Evolutionary conservation across 2,113 vertebrate genomes (phyloP).

Genomic region (Syngnathus floridae): DNA sequence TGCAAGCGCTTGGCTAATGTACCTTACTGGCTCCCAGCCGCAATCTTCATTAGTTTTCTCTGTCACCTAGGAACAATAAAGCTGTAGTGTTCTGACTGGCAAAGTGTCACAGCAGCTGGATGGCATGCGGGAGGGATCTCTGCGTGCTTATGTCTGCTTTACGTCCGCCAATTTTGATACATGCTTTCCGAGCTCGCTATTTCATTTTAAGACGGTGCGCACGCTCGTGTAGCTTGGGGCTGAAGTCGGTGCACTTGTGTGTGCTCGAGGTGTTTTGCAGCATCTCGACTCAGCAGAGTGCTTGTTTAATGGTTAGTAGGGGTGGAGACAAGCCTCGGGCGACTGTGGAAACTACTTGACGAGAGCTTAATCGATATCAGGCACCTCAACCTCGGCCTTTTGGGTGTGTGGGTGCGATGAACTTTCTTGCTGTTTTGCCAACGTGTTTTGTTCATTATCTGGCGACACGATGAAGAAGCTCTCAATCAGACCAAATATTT

Average conservation of each 20-base stretch:
- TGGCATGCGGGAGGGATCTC: neutral
- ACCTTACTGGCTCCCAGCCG: constrained; percentile 13
- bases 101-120: neutral
- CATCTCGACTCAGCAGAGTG: constrained; percentile 14
- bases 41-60: constrained; percentile 37
- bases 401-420: neutral
- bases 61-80: constrained; percentile 41
- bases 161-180: constrained; percentile 1
- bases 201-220: constrained; percentile 5
- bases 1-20: constrained; percentile 11
- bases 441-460: neutral
- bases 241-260: neutral
- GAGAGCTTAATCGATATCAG: constrained; percentile 46
- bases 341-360: constrained; percentile 37
- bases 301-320: constrained; percentile 32
- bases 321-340: constrained; percentile 43
- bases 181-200: constrained; percentile 3
- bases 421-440: neutral
- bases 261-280: neutral
- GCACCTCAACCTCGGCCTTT: constrained; percentile 9
- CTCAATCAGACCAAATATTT: neutral
- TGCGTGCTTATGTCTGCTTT: constrained; percentile 2
- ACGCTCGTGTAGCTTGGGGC: neutral
- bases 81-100: constrained; percentile 13
- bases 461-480: neutral